Conservation (phyloP, 2,888 invertebrate species). For the Barypeithes pellucidus region DNA sequence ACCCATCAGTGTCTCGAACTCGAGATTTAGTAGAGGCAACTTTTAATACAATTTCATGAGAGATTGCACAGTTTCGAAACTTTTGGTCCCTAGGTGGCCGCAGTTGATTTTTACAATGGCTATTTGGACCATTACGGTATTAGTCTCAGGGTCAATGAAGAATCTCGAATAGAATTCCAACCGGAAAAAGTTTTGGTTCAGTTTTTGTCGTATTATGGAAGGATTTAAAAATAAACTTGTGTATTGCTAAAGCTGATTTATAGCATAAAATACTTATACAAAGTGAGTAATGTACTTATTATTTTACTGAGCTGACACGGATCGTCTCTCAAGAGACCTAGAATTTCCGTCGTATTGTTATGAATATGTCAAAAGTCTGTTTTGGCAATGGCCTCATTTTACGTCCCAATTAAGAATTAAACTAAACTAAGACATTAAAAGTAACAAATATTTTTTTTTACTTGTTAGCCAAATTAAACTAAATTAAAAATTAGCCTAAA, state of each 20-base stretch:
- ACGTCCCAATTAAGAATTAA: no score
- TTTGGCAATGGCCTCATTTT: no score
- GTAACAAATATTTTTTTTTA: no score
- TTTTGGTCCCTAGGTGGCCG: conserved; percentile 55
- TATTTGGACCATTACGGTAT: conserved; percentile 25
- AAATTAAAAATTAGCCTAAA: no score
- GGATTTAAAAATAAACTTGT: background rate
- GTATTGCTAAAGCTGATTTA: background rate
- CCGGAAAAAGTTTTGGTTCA: background rate
- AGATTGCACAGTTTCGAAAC: conserved; percentile 58
- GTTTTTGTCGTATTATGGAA: background rate
- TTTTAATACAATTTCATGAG: conserved; percentile 63
- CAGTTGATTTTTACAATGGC: conserved; percentile 56
- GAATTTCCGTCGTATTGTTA: no score
- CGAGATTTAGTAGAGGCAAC: conserved; percentile 61
- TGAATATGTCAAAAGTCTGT: no score
- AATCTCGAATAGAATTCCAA: background rate
- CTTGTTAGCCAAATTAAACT: no score
- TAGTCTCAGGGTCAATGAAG: conserved; percentile 25
- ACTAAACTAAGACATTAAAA: no score
- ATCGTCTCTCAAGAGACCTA: no score
- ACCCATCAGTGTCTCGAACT: conserved; percentile 60
- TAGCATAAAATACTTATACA: no score
- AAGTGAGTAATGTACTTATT: no score
- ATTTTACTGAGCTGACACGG: no score